phyloP scores from a whole-genome alignment of 2,113 vertebrate species.

The Solenodon paradoxus region DNA sequence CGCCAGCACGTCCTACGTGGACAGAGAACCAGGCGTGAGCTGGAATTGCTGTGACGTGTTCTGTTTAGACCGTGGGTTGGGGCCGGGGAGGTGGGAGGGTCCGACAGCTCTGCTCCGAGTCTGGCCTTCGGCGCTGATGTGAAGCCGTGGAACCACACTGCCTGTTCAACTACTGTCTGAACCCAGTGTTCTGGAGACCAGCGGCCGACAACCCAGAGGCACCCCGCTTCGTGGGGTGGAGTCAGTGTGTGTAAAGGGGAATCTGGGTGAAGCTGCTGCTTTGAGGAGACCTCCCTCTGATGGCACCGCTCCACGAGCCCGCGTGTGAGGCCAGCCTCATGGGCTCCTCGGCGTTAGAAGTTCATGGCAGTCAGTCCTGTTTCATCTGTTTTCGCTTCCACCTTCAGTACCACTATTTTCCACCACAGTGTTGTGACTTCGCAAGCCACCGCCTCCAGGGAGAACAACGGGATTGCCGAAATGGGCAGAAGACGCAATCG shows the following conservation, averaged over 20 bases:
- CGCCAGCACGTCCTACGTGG: conserved; percentile 51
- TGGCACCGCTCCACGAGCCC: conserved; percentile 76
- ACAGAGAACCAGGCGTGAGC: conserved; percentile 53
- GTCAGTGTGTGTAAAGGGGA: conserved; percentile 20
- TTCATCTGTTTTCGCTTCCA: conserved; percentile 68
- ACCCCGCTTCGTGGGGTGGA: too few relatives aligned
- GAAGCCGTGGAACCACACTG: conserved; percentile 73
- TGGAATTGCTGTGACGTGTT: conserved; percentile 28
- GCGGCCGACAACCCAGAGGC: too few relatives aligned
- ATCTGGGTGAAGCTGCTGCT: conserved; percentile 49
- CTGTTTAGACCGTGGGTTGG: conserved; percentile 15
- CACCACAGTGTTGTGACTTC: conserved; percentile 74
- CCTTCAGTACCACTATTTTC: conserved; percentile 72
- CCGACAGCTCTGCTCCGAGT: conserved; percentile 53
- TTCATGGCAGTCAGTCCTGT: conserved; percentile 79
- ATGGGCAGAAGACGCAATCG: conserved; percentile 65
- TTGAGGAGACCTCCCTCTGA: conserved; percentile 66
- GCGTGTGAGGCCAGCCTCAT: conserved; percentile 78
- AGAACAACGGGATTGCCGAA: conserved; percentile 63
- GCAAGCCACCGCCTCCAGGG: conserved; percentile 42
- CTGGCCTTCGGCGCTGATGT: conserved; percentile 65
- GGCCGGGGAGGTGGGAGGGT: not conserved
- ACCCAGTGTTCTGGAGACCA: conserved; percentile 61
- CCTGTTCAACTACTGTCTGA: conserved; percentile 75
- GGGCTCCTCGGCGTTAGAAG: conserved; percentile 85